A percentile compares a stretch with the other conserved stretches of the same genome.
These are phyloP conservation scores for Scaptomyza montana DNA, from an alignment of 1,140 invertebrate species.

Conservation along the genomic window DNA sequence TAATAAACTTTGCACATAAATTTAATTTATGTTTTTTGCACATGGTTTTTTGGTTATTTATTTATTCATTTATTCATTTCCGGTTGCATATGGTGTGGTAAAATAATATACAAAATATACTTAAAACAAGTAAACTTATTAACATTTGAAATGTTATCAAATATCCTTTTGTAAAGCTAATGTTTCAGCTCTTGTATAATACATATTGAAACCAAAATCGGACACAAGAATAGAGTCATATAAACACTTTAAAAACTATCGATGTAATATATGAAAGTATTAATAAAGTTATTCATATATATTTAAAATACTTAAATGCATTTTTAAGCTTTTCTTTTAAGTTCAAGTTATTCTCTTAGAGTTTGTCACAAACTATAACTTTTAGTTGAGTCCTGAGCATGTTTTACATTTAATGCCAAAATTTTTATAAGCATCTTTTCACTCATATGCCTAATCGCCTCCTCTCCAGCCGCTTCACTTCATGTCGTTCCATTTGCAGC, in stretches of 20 bases:
- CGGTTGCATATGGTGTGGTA: constrained; percentile 81
- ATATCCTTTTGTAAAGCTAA: constrained; percentile 55
- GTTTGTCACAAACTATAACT: not conserved
- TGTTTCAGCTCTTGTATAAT: constrained; percentile 69
- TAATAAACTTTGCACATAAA: constrained; percentile 50
- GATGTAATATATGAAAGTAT: constrained; percentile 58
- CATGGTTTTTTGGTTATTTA: constrained; percentile 14
- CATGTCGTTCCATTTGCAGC: constrained; percentile 49
- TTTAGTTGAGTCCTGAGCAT: not conserved
- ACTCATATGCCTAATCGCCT: constrained; percentile 31
- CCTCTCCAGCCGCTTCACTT: constrained; percentile 24
- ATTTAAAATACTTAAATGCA: constrained; percentile 50
- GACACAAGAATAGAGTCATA: constrained; percentile 18
- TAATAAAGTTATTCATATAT: constrained; percentile 43
- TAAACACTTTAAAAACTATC: constrained; percentile 35
- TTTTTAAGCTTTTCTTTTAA: not conserved
- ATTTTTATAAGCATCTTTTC: no score
- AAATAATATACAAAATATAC: constrained; percentile 57
- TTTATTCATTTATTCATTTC: constrained; percentile 24
- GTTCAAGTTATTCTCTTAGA: not conserved
- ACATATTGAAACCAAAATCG: constrained; percentile 13
- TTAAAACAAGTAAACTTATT: constrained; percentile 7
- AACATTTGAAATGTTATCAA: constrained; percentile 6
- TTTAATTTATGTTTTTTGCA: constrained; percentile 30
- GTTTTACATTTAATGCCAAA: no score